phyloP scores from a whole-genome alignment of 1,140 invertebrate species.

The Heliothis subflexa region DNA sequence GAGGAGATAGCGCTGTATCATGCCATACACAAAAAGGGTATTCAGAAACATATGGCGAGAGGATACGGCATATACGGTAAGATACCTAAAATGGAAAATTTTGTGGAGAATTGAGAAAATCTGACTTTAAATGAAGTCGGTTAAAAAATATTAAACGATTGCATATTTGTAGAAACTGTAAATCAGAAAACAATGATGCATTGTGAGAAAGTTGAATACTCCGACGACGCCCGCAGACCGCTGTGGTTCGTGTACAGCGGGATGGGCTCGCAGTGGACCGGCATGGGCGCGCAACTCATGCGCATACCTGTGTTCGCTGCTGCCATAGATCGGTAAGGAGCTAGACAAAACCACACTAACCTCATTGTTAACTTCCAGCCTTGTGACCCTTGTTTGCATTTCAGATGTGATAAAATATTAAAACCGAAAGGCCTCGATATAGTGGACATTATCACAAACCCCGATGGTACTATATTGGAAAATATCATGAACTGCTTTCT shows the following conservation, averaged over 20 bases:
- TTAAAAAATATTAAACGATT: too few species aligned
- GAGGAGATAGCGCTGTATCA: slow-evolving; percentile 59
- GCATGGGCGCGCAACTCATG: slow-evolving; percentile 90
- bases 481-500: slow-evolving; percentile 92
- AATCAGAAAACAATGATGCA: slow-evolving; percentile 75
- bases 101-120: too few species aligned
- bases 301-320: slow-evolving; percentile 90
- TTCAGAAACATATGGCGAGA: slow-evolving; percentile 86
- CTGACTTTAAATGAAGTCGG: too few species aligned
- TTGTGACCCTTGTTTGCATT: too few species aligned
- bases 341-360: too few species aligned
- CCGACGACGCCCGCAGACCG: slow-evolving; percentile 86
- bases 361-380: too few species aligned
- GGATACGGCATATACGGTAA: slow-evolving; percentile 84
- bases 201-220: slow-evolving; percentile 83
- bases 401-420: slow-evolving; percentile 88
- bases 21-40: slow-evolving; percentile 71
- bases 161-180: slow-evolving; percentile 56
- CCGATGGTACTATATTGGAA: slow-evolving; percentile 89
- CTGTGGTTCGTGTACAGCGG: slow-evolving; percentile 95
- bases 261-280: slow-evolving; percentile 95
- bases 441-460: slow-evolving; percentile 91
- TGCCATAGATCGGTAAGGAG: slow-evolving; percentile 89
- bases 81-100: background rate
- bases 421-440: slow-evolving; percentile 91